Percentiles rank a stretch among this genome's conserved stretches.
These are phyloP conservation scores for Sebastes vulpes DNA, from an alignment of 2,797 vertebrate genomes.

Conservation along the genomic window DNA sequence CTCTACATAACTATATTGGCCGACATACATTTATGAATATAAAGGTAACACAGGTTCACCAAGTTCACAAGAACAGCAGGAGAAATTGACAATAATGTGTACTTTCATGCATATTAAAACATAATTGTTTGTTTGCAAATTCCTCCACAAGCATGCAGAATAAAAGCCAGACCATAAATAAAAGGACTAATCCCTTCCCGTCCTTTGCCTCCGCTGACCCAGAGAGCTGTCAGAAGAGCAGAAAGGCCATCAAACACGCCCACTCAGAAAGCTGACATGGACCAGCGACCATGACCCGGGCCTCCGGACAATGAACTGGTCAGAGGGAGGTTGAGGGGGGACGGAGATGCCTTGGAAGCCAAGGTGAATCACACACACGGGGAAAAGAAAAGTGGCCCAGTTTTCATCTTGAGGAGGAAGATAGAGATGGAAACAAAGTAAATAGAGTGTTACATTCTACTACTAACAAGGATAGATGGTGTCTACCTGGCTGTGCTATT, in stretches of 20 bases:
- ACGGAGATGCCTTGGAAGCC: conserved; percentile 24
- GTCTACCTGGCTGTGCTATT: not conserved
- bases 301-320: conserved; percentile 74
- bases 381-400: conserved; percentile 35
- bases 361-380: conserved; percentile 37
- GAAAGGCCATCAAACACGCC: conserved; percentile 92
- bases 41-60: conserved; percentile 25
- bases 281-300: conserved; percentile 87
- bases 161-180: conserved; percentile 52
- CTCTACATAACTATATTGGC: conserved; percentile 34
- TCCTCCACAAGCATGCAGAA: conserved; percentile 73
- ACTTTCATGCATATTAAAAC: conserved; percentile 45
- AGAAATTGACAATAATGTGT: not conserved
- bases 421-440: conserved; percentile 13
- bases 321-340: conserved; percentile 16
- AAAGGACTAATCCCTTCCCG: conserved; percentile 68
- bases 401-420: conserved; percentile 31
- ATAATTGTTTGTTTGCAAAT: conserved; percentile 60
- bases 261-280: conserved; percentile 87
- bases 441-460: not conserved
- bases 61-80: conserved; percentile 31
- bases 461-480: conserved; percentile 4
- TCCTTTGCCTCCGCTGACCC: conserved; percentile 68
- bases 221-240: conserved; percentile 91
- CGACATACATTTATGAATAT: conserved; percentile 18